Percentiles rank a stretch among this genome's conserved stretches.
These are phyloP conservation scores for Cromileptes altivelis DNA, from an alignment of 2,113 vertebrate species.

Conservation along the genomic window DNA sequence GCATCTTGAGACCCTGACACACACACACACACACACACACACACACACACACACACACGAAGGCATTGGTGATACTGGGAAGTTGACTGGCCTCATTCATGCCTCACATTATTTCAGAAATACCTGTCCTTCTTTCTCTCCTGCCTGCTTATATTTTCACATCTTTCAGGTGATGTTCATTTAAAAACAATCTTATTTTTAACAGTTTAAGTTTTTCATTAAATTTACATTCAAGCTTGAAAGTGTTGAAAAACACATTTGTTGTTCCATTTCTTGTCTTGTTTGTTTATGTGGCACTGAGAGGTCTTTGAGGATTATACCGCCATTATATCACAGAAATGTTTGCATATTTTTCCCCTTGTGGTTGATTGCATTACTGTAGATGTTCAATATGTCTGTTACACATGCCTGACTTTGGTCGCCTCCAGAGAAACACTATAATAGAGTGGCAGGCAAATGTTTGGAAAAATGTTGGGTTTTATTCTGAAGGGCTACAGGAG, in stretches of 20 bases:
- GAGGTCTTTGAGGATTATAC: background rate
- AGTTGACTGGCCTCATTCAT: background rate
- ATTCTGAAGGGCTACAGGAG: background rate
- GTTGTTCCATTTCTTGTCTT: background rate
- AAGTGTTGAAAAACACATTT: background rate
- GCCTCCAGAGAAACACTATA: background rate
- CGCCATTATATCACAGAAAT: background rate
- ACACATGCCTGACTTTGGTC: background rate
- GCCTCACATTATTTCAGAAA: background rate
- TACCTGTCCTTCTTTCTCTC: background rate
- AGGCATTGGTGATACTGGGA: background rate
- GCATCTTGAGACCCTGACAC: constrained; percentile 89
- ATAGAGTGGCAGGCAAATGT: background rate
- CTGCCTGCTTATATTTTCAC: background rate
- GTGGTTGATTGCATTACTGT: background rate
- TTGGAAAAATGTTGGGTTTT: background rate
- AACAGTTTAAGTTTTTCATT: background rate
- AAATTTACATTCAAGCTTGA: background rate
- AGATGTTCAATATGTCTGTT: background rate
- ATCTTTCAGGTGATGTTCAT: background rate
- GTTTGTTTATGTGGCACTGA: background rate
- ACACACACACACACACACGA: constrained; percentile 18
- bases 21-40: constrained; percentile 30
- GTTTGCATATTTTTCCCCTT: background rate
- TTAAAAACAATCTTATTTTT: background rate